Percentiles rank a stretch among this genome's conserved stretches.
Conservation (phyloP, 2,888 invertebrate species). For the Quadriops clusia region DNA sequence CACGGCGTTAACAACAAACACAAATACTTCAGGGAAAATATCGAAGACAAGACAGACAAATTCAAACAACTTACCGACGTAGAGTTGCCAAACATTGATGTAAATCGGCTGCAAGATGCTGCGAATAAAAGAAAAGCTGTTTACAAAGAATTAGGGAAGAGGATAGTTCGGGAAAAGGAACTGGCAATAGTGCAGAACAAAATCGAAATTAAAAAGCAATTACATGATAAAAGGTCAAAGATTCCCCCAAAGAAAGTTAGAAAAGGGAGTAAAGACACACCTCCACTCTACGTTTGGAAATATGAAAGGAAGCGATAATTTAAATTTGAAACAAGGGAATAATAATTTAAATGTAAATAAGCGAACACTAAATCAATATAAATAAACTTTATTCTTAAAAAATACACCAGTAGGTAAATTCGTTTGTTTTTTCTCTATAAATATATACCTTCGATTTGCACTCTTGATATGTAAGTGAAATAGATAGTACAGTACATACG, state of each 20-base stretch:
- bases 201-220: constrained; percentile 56
- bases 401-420: no score
- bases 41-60: constrained; percentile 44
- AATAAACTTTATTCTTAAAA: no score
- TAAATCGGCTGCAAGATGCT: constrained; percentile 41
- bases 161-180: constrained; percentile 67
- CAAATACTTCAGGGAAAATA: constrained; percentile 60
- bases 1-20: constrained; percentile 62
- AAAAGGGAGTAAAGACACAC: constrained; percentile 49
- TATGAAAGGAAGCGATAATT: constrained; percentile 55
- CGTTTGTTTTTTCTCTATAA: no score
- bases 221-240: constrained; percentile 49
- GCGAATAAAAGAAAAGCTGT: constrained; percentile 49
- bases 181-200: constrained; percentile 66
- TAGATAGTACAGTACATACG: no score
- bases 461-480: no score
- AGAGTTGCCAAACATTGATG: constrained; percentile 46
- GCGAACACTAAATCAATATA: no score
- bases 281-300: constrained; percentile 70
- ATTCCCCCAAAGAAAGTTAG: constrained; percentile 54
- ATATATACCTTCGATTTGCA: no score
- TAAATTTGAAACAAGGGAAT: constrained; percentile 2
- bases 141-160: constrained; percentile 63
- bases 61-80: constrained; percentile 43
- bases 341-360: constrained; percentile 1